Conservation (phyloP, 1,140 invertebrate genomes). For the Drosophila fuyamai region DNA sequence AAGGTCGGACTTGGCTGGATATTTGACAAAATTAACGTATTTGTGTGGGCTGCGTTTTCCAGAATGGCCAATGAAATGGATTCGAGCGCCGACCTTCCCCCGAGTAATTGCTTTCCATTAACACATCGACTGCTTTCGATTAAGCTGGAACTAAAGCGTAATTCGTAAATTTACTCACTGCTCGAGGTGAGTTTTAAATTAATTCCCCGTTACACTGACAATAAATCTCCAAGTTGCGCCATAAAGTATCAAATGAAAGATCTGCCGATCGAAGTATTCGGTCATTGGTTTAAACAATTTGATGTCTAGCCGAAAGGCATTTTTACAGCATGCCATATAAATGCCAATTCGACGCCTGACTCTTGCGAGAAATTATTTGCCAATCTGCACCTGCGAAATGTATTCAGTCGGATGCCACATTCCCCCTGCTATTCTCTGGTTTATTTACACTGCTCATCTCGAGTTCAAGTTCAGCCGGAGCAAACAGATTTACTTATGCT, state of each 20-base stretch:
- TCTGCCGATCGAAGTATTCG: slow-evolving; percentile 13
- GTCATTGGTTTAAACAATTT: slow-evolving; percentile 34
- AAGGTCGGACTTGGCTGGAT: slow-evolving; percentile 18
- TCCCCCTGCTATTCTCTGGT: neutral
- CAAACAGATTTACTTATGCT: slow-evolving; percentile 10
- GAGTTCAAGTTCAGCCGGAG: slow-evolving; percentile 35
- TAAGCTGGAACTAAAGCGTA: slow-evolving; percentile 26
- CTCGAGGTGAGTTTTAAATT: slow-evolving; percentile 23
- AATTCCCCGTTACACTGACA: slow-evolving; percentile 14
- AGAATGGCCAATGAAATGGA: slow-evolving; percentile 6
- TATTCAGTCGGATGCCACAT: slow-evolving; percentile 23
- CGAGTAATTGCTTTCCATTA: slow-evolving; percentile 47
- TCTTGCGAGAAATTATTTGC: slow-evolving; percentile 67
- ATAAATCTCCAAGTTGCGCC: slow-evolving; percentile 14
- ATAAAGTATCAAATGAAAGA: slow-evolving; percentile 41
- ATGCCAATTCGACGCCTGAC: slow-evolving; percentile 45
- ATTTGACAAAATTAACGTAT: slow-evolving; percentile 26
- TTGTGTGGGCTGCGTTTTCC: slow-evolving; percentile 20
- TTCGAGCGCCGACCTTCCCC: slow-evolving; percentile 26
- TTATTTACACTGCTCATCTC: slow-evolving; percentile 40
- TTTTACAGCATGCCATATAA: slow-evolving; percentile 58
- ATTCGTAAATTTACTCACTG: slow-evolving; percentile 7
- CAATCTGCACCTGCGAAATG: slow-evolving; percentile 73
- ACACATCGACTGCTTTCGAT: slow-evolving; percentile 64
- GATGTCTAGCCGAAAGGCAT: slow-evolving; percentile 40